phyloP scores from a whole-genome alignment of 2,888 invertebrate species.

The Amphipoea lucens region DNA sequence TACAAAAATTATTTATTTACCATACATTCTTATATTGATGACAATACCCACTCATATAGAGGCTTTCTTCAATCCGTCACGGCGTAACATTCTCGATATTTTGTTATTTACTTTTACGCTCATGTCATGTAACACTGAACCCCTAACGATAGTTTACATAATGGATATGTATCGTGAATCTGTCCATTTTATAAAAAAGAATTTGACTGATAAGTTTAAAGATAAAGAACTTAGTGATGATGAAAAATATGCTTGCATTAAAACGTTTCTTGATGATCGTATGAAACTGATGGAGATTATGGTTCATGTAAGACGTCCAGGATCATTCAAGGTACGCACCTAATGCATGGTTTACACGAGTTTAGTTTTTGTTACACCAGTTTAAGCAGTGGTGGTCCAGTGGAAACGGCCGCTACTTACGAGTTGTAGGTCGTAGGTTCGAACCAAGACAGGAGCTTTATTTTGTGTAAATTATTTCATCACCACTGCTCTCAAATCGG shows the following conservation, averaged over 20 bases:
- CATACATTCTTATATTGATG: too few relatives aligned
- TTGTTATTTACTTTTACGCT: background rate
- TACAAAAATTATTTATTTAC: background rate
- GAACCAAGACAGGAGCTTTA: too few relatives aligned
- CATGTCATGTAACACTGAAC: background rate
- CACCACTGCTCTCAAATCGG: too few relatives aligned
- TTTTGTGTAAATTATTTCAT: too few relatives aligned
- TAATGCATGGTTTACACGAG: too few relatives aligned
- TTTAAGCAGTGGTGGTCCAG: too few relatives aligned
- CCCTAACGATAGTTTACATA: background rate
- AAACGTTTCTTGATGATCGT: background rate
- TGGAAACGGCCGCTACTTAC: too few relatives aligned
- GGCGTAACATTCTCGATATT: background rate
- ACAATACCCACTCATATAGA: background rate
- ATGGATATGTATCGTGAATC: background rate
- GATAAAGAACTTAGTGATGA: background rate
- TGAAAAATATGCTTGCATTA: background rate
- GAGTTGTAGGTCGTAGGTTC: too few relatives aligned
- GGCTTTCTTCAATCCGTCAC: background rate
- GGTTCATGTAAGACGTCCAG: background rate
- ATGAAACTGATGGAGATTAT: background rate
- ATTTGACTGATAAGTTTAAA: background rate
- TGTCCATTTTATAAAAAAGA: background rate
- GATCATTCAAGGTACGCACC: background rate
- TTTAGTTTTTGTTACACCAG: too few relatives aligned